Evolutionary conservation across 2,888 invertebrate species (phyloP), one percentile per base, ranked within the genome.

Genomic region (Empis livida): DNA sequence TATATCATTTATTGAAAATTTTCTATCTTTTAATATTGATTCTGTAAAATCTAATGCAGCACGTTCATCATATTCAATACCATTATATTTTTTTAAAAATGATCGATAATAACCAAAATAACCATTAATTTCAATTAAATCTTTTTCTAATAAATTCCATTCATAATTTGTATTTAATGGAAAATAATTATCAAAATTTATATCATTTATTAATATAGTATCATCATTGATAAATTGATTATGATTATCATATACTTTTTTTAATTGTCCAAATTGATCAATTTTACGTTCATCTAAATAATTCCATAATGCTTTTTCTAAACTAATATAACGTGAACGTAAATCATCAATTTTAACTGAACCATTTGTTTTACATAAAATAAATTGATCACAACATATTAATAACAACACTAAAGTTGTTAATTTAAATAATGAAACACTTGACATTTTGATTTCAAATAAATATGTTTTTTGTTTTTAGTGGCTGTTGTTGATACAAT

Each of bases 21-120:
- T 75, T 1, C 77, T 75, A 58, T 85, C 83, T 57, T 75, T 70
- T 43, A 86, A 65, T 15, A 85, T 73, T 1, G 77, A 74, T 48
- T 80, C 77, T 1, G 80, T 76, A 51, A 88, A 65, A 63, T 83
- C 80, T 47, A 76, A 61, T 75, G 83, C 73, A 6, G 76, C 73
- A 40, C 72, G 70, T 49, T 71, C 64, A 43, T 70, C 62, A 70
- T 73, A 50, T 67, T 73, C 56, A 60, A 68, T 31, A 62, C 61
- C 42, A 70, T 68, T 16, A 43, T 51, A 50, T 42, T 50, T 46
- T 14, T 47, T 39, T 49, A 30, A 55, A 62, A 79, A 79, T 54
- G 77, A 71, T 48, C 80, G 67, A 61, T 82, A 87, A 42, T 74
- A 76, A 52, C 74, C 76, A 62, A 85, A 87, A 45, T 84, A 64